Conservation (phyloP, 2,888 invertebrate genomes). For the Globia sparganii region DNA sequence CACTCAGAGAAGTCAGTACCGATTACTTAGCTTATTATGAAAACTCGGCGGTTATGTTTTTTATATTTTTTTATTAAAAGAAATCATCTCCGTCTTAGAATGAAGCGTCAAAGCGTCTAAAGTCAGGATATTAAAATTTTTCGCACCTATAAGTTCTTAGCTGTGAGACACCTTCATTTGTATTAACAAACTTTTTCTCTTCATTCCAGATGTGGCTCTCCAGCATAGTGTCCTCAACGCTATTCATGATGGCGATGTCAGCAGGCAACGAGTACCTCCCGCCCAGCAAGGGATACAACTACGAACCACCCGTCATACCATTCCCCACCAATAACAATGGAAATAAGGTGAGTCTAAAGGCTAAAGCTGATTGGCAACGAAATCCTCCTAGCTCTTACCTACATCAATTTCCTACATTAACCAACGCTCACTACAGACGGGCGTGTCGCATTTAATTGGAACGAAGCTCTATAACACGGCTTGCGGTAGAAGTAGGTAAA, state of each 20-base stretch:
- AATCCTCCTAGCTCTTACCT: no score
- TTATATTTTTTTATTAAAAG: no score
- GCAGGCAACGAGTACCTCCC: constrained; percentile 95
- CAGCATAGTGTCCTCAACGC: constrained; percentile 83
- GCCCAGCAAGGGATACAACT: constrained; percentile 93
- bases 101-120: no score
- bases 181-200: not conserved
- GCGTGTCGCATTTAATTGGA: not conserved
- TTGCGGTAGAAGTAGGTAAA: no score
- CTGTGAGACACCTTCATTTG: not conserved
- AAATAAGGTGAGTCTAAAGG: constrained; percentile 58
- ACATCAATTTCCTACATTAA: not conserved
- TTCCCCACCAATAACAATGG: constrained; percentile 86
- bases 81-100: not conserved
- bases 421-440: not conserved
- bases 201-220: constrained; percentile 89
- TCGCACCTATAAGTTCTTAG: no score
- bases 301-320: constrained; percentile 92
- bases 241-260: constrained; percentile 90
- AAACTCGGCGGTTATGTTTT: no score
- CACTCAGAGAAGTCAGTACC: no score
- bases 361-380: not conserved
- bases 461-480: no score
- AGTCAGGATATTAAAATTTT: no score
- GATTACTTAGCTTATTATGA: no score